Evolutionary conservation across 2,113 vertebrate genomes (phyloP), one percentile per base, ranked within the genome.

Genomic region (Cariama cristata): DNA sequence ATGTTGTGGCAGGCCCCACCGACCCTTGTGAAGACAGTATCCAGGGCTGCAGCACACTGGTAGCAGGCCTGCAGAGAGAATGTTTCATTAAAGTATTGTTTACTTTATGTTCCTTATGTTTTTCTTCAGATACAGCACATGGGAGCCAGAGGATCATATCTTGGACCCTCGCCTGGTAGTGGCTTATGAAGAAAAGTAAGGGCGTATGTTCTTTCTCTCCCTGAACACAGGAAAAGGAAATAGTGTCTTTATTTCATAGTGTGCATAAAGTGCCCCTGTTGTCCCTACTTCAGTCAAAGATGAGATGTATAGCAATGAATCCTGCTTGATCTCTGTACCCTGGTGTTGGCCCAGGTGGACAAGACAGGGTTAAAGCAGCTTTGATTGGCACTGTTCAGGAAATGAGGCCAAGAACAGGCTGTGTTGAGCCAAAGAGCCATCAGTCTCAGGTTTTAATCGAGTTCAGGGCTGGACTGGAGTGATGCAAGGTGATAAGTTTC

Each of bases 131-230:
- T 99, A 99, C 99, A 99, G 99, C 94, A 99, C 99, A 4, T 99
- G 99, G 99, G 99, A 99, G 97, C 99, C 99, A 15, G 99, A 99
- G 91, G 99, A 99, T 80, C 99, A 99, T 95, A 99, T 99, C 97
- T 96, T 99, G 98, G 99, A 99, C 97, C 99, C 99, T n/a, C 99
- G 99, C 81, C 99, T 99, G 71, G 99, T 99, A 83, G 97, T 99
- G 97, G 99, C 99, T 94, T 99, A 99, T 33, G 99, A 99, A 97
- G 99, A 99, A 98, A 99, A 99, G 99, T 99, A 98, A 99, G 99
- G 96, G 60, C 14, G 2, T 38, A 4, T 88, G 27, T 73, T 96
- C 60, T 81, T 71, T 75, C 45, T 81, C 55, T 91, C 20, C 15
- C 4, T 42, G 44, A 59, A 71, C n/a, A 23, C 40, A 38, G 40